Base-by-base conservation (phyloP, 2,888 invertebrate species). In the Esperia sulphurella region DNA sequence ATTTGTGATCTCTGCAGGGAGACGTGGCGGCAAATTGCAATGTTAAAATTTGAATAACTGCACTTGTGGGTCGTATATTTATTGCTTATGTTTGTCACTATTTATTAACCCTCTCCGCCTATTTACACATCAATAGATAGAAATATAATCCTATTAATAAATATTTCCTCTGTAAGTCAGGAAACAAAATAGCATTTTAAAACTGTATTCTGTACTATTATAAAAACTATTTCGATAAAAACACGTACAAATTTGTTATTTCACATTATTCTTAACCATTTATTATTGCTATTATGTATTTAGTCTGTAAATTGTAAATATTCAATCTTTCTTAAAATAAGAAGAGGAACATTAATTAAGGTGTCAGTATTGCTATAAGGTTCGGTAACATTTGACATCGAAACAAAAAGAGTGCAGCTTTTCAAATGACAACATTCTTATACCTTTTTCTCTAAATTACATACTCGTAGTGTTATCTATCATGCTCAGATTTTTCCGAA, bases 101-200 rank as follows among this genome's bases (percentile, higher is more conserved):
- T 72, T 71, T 58, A 71, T 78, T 83, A 85, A 79, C 73, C 79
- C 81, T 78, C 79, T 72, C 68, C 72, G 77, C 51, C 50, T 89
- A 86, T 86, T 76, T 83, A 85, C 79, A 85, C 71, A 69, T 85
- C 76, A 86, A 87, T 90, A 91, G 84, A 90, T 89, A 91, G 83
- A 91, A 91, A 91, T 91, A 92, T 91, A 91, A 87, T 83, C 91
- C 91, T 91, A 89, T 91, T 89, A 90, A 91, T 92, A 91, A 91
- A 90, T 91, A 91, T 88, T 91, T 80, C 83, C 88, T 90, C 89
- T 90, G 85, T 86, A 90, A 89, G 90, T 91, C 91, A 91, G 86
- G 86, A 91, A 90, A 90, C 82, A 87, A 90, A 90, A 90, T 86
- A 86, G 69, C 70, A 74, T 74, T 80, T 76, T 76, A 73, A 76